These are phyloP conservation scores for Yponomeuta evonymella DNA, from an alignment of 2,888 invertebrate species.

Conservation along the genomic window DNA sequence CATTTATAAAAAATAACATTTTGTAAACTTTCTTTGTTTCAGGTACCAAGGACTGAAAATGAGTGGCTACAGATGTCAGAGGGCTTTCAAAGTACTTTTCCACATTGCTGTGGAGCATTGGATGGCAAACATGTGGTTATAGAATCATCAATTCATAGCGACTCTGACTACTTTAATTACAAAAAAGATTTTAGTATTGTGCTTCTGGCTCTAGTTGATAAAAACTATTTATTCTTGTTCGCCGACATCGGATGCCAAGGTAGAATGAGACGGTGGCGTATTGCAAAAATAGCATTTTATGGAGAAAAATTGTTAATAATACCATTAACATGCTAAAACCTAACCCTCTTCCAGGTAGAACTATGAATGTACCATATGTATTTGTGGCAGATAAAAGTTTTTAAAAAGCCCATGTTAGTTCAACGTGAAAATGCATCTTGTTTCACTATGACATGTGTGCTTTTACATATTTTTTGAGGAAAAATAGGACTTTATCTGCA, in stretches of 20 bases:
- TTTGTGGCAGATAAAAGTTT: background rate
- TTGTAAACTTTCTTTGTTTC: background rate
- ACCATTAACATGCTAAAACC: too few species aligned
- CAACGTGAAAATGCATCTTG: too few species aligned
- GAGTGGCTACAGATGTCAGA: slow-evolving; percentile 21
- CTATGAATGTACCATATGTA: too few species aligned
- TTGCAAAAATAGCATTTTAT: too few species aligned
- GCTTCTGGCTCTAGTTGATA: too few species aligned
- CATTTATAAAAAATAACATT: background rate
- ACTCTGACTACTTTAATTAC: slow-evolving; percentile 2
- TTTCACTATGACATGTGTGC: background rate
- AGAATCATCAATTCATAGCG: slow-evolving; percentile 4
- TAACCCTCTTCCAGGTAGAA: too few species aligned
- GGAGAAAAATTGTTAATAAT: too few species aligned
- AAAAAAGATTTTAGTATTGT: slow-evolving; percentile 19
- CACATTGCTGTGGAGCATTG: slow-evolving; percentile 18
- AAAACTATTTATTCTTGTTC: too few species aligned
- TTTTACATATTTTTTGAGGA: background rate
- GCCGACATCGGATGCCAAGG: too few species aligned
- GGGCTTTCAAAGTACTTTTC: slow-evolving; percentile 20
- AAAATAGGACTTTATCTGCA: background rate
- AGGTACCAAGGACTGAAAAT: slow-evolving; percentile 16
- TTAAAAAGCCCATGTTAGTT: background rate
- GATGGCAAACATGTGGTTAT: slow-evolving; percentile 12
- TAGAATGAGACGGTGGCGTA: too few species aligned